Conservation (phyloP, 2,888 invertebrate species). For the Agrochola lota region DNA sequence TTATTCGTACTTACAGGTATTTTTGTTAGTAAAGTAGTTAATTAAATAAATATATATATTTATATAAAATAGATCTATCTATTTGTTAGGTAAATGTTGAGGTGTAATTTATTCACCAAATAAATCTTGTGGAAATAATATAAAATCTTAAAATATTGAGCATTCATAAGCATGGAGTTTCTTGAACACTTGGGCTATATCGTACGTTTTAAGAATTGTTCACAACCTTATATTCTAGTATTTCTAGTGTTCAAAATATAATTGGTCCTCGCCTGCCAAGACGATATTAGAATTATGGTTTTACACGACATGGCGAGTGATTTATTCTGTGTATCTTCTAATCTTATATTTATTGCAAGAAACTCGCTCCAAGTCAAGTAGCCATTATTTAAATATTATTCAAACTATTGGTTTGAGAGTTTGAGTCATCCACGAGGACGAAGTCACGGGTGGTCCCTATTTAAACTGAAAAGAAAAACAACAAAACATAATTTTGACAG, state of each 20-base stretch:
- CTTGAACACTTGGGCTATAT: background rate
- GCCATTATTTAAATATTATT: background rate
- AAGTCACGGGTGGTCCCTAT: slow-evolving; percentile 50
- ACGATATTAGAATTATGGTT: background rate
- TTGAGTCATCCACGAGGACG: slow-evolving; percentile 44
- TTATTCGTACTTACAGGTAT: background rate
- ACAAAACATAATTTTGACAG: slow-evolving; percentile 13
- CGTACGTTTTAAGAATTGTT: background rate
- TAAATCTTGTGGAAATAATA: background rate
- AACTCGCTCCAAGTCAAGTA: background rate
- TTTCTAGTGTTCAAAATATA: background rate
- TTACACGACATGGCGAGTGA: background rate
- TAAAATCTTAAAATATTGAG: background rate
- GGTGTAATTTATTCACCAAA: background rate
- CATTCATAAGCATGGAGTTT: background rate
- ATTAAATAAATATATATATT: background rate
- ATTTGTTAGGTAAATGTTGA: background rate
- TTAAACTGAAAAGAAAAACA: slow-evolving; percentile 27
- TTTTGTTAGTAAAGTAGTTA: background rate
- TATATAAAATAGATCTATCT: background rate
- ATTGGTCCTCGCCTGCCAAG: background rate
- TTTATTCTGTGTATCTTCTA: background rate
- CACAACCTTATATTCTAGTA: background rate
- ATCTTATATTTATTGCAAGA: background rate
- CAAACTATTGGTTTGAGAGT: slow-evolving; percentile 1